Evolutionary conservation across 1,140 invertebrate genomes (phyloP), one percentile per base, ranked within the genome.

Genomic region (Danaus plexippus): DNA sequence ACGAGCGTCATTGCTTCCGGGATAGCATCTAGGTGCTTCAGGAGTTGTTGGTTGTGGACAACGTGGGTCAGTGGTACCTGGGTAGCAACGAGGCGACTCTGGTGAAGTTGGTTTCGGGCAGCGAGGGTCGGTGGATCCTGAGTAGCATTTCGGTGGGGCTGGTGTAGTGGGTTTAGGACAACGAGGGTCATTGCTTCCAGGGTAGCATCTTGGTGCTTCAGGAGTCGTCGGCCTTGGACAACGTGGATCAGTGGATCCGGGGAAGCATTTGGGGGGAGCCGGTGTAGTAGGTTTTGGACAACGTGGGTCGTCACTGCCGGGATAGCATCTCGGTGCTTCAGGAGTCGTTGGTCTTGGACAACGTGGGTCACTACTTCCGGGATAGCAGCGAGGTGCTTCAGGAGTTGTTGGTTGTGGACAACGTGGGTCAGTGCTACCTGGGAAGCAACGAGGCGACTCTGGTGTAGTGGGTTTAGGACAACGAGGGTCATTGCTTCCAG

Each of bases 241-340:
- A 0, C 61, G 32, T 2, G 56, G 47, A 12, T 63, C 61, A 8
- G 41, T 48, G n/a, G n/a, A n/a, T n/a, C n/a, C n/a, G n/a, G n/a
- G n/a, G n/a, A 13, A 60, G 9, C 64, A 66, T 2, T 32, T 55
- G 6, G 59, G 59, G 13, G 60, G 18, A 11, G 9, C 52, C 46
- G 75, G 67, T 9, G 59, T 69, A 0, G 57, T 43, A 0, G 57
- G 51, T 40, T 53, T 32, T 4, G 53, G 53, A 15, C 53, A 54
- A 9, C 53, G 45, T 10, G 53, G 45, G 11, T 54, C 53, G 12
- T 9, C 43, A 11, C 46, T 54, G 0, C 53, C 53, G 2, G 53
- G 53, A 22, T n/a, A 54, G 40, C 53, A 54, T n/a, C 40, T 41
- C 9, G 53, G 53, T 43, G 53, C n/a, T 10, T 6, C 46, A 3